phyloP scores from a whole-genome alignment of 2,113 vertebrate species.

The Anhinga rufa region DNA sequence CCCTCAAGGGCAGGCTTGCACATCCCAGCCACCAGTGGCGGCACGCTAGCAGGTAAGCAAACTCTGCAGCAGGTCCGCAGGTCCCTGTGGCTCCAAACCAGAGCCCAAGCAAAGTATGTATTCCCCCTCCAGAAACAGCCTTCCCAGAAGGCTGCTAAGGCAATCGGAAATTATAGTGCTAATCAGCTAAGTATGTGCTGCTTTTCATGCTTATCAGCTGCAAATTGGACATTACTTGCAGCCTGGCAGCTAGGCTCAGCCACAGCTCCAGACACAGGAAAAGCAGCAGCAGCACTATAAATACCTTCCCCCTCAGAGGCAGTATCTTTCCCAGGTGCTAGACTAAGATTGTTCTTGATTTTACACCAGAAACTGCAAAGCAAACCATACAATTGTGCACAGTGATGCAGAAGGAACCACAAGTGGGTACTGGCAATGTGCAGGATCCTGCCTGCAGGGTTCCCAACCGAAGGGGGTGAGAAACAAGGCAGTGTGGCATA shows the following conservation, averaged over 20 bases:
- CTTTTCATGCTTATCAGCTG: not conserved
- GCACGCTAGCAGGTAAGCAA: not conserved
- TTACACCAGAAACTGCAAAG: not conserved
- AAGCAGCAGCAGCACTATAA: not conserved
- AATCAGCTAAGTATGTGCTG: not conserved
- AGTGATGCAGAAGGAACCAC: not conserved
- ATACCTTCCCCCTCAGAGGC: not conserved
- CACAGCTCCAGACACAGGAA: not conserved
- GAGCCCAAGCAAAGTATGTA: not conserved
- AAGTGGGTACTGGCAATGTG: no score
- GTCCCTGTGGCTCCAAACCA: not conserved
- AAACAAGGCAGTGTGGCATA: fast-evolving
- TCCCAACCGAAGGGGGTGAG: not conserved
- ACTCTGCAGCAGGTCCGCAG: not conserved
- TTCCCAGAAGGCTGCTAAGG: not conserved
- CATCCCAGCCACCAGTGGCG: not conserved
- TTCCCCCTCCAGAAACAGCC: not conserved
- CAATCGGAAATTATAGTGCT: not conserved
- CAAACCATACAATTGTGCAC: fast-evolving
- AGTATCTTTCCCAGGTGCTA: not conserved
- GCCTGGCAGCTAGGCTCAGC: not conserved
- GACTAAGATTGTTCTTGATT: not conserved
- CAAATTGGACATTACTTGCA: not conserved
- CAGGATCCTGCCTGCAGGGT: no score
- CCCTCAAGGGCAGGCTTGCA: not conserved